phyloP scores from a whole-genome alignment of 2,797 vertebrate species.

The Alcedo quadribrachys region DNA sequence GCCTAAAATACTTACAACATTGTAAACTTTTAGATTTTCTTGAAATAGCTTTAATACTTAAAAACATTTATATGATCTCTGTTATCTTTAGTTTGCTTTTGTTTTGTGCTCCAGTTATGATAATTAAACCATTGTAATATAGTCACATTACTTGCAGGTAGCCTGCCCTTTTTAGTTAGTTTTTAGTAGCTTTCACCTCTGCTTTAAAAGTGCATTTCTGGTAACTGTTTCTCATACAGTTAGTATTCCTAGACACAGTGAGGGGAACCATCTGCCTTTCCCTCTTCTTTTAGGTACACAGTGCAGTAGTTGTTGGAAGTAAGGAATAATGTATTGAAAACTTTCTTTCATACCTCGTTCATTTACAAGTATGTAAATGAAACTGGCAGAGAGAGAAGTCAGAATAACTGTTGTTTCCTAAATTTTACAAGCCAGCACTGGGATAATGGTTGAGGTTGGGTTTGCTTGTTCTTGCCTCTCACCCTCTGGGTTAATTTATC shows the following conservation, averaged over 20 bases:
- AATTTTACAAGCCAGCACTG: background rate
- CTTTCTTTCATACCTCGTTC: background rate
- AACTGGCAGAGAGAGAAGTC: background rate
- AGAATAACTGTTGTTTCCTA: background rate
- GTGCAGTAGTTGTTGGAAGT: background rate
- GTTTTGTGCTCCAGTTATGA: background rate
- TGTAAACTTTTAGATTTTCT: background rate
- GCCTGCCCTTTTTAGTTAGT: background rate
- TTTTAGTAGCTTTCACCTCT: background rate
- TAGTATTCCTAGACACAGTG: background rate
- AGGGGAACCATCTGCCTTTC: background rate
- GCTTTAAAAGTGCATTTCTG: background rate
- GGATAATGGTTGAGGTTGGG: background rate
- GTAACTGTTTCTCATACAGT: background rate
- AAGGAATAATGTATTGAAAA: background rate
- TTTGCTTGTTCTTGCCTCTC: background rate
- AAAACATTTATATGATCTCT: background rate
- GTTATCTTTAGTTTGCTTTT: background rate
- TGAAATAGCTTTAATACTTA: too few relatives aligned
- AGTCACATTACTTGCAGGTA: background rate
- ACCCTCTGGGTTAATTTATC: background rate
- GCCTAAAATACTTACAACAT: background rate
- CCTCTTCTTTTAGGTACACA: background rate
- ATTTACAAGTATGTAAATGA: background rate
- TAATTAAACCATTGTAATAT: background rate